phyloP scores from a whole-genome alignment of 1,140 invertebrate species.

The Liolophura sinensis region DNA sequence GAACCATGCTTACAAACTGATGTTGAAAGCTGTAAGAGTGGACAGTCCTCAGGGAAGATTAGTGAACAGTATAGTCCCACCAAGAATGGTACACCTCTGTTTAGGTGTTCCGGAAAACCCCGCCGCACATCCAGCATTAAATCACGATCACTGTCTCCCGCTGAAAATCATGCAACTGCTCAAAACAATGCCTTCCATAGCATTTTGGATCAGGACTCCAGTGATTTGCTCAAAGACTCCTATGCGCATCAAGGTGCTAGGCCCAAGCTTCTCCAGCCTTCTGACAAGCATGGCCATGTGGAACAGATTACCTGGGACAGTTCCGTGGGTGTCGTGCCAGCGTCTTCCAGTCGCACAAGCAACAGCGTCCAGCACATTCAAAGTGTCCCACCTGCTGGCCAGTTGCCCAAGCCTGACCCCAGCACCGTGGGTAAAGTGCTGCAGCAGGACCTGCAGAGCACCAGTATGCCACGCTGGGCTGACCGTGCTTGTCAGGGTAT shows the following conservation, averaged over 20 bases:
- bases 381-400: conserved; percentile 6
- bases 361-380: neutral
- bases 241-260: conserved; percentile 36
- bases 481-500: conserved; percentile 51
- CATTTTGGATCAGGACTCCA: conserved; percentile 17
- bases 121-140: no score
- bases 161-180: conserved; percentile 30
- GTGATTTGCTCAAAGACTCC: conserved; percentile 25
- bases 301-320: conserved; percentile 11
- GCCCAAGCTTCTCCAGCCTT: conserved; percentile 25
- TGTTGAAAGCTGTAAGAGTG: no score
- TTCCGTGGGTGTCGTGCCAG: conserved; percentile 3
- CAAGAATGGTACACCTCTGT: no score
- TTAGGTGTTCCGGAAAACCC: no score
- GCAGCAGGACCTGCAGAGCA: neutral
- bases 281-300: conserved; percentile 9
- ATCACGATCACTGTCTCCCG: conserved; percentile 33
- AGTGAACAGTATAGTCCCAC: no score
- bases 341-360: neutral
- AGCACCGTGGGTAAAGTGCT: conserved; percentile 12
- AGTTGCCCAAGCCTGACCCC: conserved; percentile 12
- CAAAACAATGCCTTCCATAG: conserved; percentile 39
- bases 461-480: conserved; percentile 48
- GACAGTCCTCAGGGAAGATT: no score
- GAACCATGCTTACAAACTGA: no score